Evolutionary conservation across 1,140 invertebrate genomes (phyloP).

Genomic region (Drosophila chauvacae): DNA sequence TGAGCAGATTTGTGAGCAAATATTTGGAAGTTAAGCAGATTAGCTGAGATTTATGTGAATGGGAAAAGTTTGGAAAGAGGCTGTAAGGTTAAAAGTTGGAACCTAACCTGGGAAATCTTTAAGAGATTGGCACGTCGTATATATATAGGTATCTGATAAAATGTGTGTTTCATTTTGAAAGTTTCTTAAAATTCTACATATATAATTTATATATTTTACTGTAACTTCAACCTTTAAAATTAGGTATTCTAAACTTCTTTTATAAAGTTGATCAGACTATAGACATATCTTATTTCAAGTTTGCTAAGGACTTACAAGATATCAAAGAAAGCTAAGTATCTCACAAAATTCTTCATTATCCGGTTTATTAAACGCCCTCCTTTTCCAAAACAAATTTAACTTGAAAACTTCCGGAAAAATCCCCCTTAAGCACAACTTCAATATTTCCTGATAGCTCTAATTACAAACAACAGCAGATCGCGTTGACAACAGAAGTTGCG

Average conservation of each 20-base stretch:
- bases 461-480: constrained; percentile 65
- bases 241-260: no score
- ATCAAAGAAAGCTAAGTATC: not conserved
- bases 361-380: not conserved
- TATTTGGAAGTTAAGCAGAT: constrained; percentile 35
- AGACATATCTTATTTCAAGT: not conserved
- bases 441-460: constrained; percentile 68
- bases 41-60: constrained; percentile 13
- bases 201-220: no score
- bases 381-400: not conserved
- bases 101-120: not conserved
- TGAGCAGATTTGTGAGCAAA: constrained; percentile 50
- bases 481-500: constrained; percentile 67
- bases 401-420: not conserved
- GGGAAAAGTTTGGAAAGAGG: not conserved
- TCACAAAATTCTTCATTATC: not conserved
- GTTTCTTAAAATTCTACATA: not conserved
- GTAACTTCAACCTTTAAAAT: no score
- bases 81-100: not conserved
- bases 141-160: no score
- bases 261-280: no score
- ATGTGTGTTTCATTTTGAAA: not conserved
- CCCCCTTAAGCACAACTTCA: constrained; percentile 5
- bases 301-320: not conserved
- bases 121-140: not conserved